Evolutionary conservation across 2,797 vertebrate genomes (phyloP).

Genomic region (Coendou prehensilis): DNA sequence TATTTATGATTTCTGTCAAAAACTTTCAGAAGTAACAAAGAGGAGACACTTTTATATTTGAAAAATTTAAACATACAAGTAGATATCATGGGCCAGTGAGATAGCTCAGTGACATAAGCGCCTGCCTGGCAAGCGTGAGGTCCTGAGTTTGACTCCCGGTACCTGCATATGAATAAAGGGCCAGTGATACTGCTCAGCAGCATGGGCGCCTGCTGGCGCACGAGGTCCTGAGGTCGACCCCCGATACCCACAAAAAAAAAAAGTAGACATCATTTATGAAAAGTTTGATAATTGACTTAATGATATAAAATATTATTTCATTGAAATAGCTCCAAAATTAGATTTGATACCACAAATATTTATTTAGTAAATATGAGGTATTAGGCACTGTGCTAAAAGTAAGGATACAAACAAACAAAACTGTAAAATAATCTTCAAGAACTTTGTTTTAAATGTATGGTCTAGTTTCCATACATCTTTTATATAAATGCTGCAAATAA

Average conservation of each 20-base stretch:
- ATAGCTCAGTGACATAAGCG: too few species aligned
- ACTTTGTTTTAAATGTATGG: background rate
- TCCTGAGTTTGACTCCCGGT: too few species aligned
- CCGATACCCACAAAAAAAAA: too few species aligned
- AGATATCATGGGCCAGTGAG: background rate
- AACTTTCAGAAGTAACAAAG: background rate
- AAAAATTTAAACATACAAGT: constrained; percentile 34
- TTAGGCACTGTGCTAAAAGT: background rate
- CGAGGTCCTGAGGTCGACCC: too few species aligned
- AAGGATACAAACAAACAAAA: background rate
- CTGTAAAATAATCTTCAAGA: background rate
- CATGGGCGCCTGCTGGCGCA: too few species aligned
- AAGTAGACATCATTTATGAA: background rate
- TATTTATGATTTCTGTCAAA: background rate
- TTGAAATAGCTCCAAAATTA: constrained; percentile 40
- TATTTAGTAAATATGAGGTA: background rate
- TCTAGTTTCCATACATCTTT: background rate
- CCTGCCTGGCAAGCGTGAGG: too few species aligned
- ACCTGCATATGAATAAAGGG: too few species aligned
- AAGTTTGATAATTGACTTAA: background rate
- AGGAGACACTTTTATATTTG: background rate
- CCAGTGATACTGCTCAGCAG: too few species aligned
- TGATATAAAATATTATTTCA: background rate
- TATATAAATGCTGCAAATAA: constrained; percentile 4
- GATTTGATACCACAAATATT: background rate